Base-by-base conservation (phyloP, 2,888 invertebrate genomes). In the Torymus texanus region DNA sequence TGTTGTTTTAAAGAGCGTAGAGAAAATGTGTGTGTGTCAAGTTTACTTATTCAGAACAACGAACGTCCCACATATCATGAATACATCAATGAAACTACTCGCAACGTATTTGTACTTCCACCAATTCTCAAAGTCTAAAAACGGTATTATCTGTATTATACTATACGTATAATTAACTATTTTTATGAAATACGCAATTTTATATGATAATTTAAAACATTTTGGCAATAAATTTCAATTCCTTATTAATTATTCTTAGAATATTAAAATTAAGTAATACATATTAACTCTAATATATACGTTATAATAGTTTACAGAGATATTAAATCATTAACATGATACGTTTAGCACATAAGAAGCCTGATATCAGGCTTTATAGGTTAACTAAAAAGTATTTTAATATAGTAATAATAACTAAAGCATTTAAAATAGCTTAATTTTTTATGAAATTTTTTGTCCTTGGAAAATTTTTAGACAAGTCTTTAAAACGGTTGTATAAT, bases 41-140 rank as follows among this genome's bases (percentile, higher is more conserved):
- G 56, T 41, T 75, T 66, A 55, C 10, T 10, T 2, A 62, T 72
- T 72, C 59, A 14, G 65, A 65, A 65, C 73, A 74, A 58, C 74
- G 51, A 74, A 24, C 21, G 16, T 51, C 51, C 58, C 51, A 65
- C 50, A 24, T 74, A 50, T 63, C 73, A 62, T 4, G 13, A 58
- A 65, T 41, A 41, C 41, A 41, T 41, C 41, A 8, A 41, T 41
- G 8, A 4, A 41, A 8, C 41, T 41, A 41, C 41, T 8, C 41
- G 41, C 41, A 41, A 41, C 41, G 41, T 41, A 41, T 41, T 12
- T 21, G 53, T 62, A 62, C n/a, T 12, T 21, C 14, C 18, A 53
- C 10, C n/a, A 51, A 71, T 51, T 41, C 8, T 41, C 8, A 8
- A 41, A 41, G 5, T 41, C 41, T 41, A 41, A 8, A 41, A 41